Evolutionary conservation across 2,113 vertebrate genomes (phyloP), one percentile per base, ranked within the genome.

Genomic region (Synchiropus splendidus): DNA sequence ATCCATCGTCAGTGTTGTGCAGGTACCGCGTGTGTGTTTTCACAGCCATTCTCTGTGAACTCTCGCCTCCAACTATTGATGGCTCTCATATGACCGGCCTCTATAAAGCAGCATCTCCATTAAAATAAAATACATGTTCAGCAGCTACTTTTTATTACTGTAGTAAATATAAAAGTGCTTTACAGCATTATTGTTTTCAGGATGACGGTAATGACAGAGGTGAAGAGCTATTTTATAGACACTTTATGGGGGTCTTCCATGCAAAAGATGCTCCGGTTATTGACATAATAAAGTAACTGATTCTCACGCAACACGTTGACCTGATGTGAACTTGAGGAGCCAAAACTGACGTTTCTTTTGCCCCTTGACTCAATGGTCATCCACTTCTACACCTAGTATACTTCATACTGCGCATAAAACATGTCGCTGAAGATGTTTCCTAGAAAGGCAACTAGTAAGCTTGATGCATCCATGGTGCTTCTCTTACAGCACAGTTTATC

Each of bases 101-200:
- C 71, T 66, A 77, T 85, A 84, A 86, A 87, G 62, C 60, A 70
- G 51, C 62, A 36, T 66, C 51, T 62, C 72, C 75, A 81, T 81
- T 81, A 75, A 80, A 81, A 57, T 67, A 39, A 70, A 74, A 79
- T 61, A 75, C 53, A 67, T 45, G 56, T 56, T 64, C 61, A 76
- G 67, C 74, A 71, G 46, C 54, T 54, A 55, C 43, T 72, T 61
- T 85, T 84, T 84, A 85, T 53, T 65, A 69, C 72, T 73, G 71
- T 58, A 64, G 80, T 83, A 83, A 84, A 67, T 75, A 70, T 64
- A 58, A 78, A 78, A 77, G 62, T 59, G 66, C 79, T 85, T 86
- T 83, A 87, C 71, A 44, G 83, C 75, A 17, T 80, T 77, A 83
- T 75, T 84, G 80, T 83, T 85, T 83, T 80, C 70, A 79, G 62